Percentiles rank a stretch among this genome's conserved stretches.
Evolutionary conservation across 2,113 vertebrate genomes (phyloP).

Genomic region (Proterorhinus semilunaris): DNA sequence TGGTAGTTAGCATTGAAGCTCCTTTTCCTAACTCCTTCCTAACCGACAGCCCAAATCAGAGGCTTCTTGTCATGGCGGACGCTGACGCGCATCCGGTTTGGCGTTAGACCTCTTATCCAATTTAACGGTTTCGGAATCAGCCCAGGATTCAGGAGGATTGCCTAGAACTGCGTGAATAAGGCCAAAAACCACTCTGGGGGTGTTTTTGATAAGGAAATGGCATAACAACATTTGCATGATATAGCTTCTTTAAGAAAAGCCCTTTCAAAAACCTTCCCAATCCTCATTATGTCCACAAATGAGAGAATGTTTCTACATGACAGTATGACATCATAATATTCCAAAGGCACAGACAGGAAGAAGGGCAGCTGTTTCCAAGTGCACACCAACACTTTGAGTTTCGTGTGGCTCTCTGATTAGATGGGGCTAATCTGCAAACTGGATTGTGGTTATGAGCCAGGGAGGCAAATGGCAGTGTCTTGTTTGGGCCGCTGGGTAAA

Average conservation of each 20-base stretch:
- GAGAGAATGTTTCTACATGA: background rate
- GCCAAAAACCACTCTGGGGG: too few relatives aligned
- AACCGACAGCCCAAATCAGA: too few relatives aligned
- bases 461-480: background rate
- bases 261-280: background rate
- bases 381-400: background rate
- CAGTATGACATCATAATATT: background rate
- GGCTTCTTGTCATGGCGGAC: too few relatives aligned
- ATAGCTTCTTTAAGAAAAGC: background rate
- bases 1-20: too few relatives aligned
- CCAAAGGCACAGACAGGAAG: background rate
- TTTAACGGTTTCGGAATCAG: too few relatives aligned
- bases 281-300: background rate
- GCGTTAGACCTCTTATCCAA: too few relatives aligned
- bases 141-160: too few relatives aligned
- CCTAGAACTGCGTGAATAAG: too few relatives aligned
- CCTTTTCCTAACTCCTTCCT: too few relatives aligned
- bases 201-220: too few relatives aligned
- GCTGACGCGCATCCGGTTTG: too few relatives aligned
- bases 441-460: background rate
- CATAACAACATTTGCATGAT: too few relatives aligned
- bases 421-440: background rate
- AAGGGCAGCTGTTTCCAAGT: background rate
- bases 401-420: background rate
- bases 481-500: background rate